Percentiles rank a stretch among this genome's conserved stretches.
These are phyloP conservation scores for Oryzias celebensis DNA, from an alignment of 2,113 vertebrate genomes.

Conservation along the genomic window DNA sequence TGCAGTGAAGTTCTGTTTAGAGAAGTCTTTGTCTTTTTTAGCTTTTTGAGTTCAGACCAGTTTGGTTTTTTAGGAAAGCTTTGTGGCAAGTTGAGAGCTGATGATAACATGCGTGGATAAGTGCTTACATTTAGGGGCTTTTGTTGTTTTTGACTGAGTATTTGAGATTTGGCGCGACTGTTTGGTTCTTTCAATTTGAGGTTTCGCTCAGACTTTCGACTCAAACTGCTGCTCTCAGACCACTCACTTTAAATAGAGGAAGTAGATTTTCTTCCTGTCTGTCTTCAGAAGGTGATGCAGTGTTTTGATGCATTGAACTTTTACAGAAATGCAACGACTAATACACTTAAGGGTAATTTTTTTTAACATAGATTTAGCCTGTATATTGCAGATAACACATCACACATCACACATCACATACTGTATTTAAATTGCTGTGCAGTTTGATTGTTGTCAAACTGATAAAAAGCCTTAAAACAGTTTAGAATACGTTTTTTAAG, in stretches of 20 bases:
- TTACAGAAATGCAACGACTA: conserved; percentile 9
- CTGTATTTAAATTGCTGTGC: too few species aligned
- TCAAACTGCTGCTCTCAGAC: conserved; percentile 24
- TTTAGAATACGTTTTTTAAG: too few species aligned
- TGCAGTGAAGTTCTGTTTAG: conserved; percentile 3
- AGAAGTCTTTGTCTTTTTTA: conserved; percentile 1
- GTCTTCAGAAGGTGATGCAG: not conserved
- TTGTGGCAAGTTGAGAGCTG: conserved; percentile 37
- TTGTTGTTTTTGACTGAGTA: not conserved
- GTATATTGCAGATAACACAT: not conserved
- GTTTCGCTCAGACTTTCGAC: conserved; percentile 31
- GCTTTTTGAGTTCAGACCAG: conserved; percentile 4
- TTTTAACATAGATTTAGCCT: not conserved
- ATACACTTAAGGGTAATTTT: not conserved
- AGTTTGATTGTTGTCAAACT: not conserved
- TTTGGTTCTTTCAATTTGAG: conserved; percentile 44
- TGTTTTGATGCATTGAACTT: conserved; percentile 9
- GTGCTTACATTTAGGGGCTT: conserved; percentile 32
- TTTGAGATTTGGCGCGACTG: not conserved
- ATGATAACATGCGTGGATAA: conserved; percentile 51
- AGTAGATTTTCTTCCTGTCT: conserved; percentile 66
- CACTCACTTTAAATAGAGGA: conserved; percentile 39
- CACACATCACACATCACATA: not conserved
- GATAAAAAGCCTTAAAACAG: not conserved
- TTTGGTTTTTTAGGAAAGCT: conserved; percentile 24